phyloP scores from a whole-genome alignment of 37 sponge, comb jelly and placozoan genomes.

The Oscarella lobularis region DNA sequence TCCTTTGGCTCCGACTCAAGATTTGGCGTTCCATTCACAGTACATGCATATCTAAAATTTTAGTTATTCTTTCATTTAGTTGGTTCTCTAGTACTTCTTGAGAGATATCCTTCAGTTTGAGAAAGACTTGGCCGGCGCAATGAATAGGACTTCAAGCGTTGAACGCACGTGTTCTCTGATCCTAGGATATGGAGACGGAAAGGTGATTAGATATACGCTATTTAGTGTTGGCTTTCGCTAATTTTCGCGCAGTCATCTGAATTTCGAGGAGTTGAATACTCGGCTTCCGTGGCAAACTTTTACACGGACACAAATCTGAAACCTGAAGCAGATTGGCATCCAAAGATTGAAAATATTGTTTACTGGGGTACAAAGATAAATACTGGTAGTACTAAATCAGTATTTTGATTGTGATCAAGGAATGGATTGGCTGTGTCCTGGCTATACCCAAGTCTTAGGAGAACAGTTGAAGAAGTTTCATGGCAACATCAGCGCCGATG shows the following conservation, averaged over 20 bases:
- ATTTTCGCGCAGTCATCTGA: slow-evolving; percentile 11
- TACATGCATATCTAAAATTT: slow-evolving; percentile 4
- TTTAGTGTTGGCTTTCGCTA: not conserved
- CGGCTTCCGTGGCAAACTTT: slow-evolving; percentile 53
- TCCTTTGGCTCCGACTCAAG: slow-evolving; percentile 74
- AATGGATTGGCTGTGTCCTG: slow-evolving; percentile 89
- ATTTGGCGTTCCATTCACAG: slow-evolving; percentile 76
- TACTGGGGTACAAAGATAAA: slow-evolving; percentile 76
- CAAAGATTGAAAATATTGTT: slow-evolving; percentile 44
- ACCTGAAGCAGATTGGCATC: slow-evolving; percentile 66
- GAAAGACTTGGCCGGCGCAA: slow-evolving; percentile 28
- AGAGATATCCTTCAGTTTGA: slow-evolving; percentile 72
- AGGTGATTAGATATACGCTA: slow-evolving; percentile 21
- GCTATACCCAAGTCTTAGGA: slow-evolving; percentile 51
- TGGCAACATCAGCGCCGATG: slow-evolving; percentile 59
- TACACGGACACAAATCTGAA: slow-evolving; percentile 40
- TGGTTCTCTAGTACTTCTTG: slow-evolving; percentile 36
- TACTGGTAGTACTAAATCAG: not conserved
- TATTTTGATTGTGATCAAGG: too few species aligned
- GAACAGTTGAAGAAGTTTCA: slow-evolving; percentile 39
- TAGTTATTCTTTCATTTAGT: not conserved
- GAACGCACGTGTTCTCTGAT: slow-evolving; percentile 62
- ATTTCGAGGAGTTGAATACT: slow-evolving; percentile 78
- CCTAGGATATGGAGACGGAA: slow-evolving; percentile 75
- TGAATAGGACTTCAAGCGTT: slow-evolving; percentile 35